These are phyloP conservation scores for Cyclophora albipunctata DNA, from an alignment of 2,888 invertebrate genomes.

Conservation along the genomic window DNA sequence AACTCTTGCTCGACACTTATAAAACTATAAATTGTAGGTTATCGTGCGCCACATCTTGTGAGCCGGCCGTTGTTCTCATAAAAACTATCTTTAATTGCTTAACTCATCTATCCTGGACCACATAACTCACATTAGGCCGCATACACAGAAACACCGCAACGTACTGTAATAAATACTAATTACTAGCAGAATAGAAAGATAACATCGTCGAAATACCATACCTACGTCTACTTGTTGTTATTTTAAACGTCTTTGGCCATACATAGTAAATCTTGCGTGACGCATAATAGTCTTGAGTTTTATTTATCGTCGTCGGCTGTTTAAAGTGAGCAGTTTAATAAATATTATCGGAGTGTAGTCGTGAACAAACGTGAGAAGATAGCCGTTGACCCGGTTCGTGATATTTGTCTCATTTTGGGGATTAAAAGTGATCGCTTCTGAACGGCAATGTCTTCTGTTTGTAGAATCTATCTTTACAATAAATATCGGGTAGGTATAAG, in stretches of 20 bases:
- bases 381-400: slow-evolving; percentile 72
- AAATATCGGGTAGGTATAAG: slow-evolving; percentile 53
- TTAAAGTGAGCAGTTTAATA: slow-evolving; percentile 70
- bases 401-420: slow-evolving; percentile 68
- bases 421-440: slow-evolving; percentile 65
- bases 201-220: slow-evolving; percentile 63
- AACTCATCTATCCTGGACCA: slow-evolving; percentile 54
- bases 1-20: slow-evolving; percentile 36
- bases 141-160: slow-evolving; percentile 54
- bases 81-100: slow-evolving; percentile 64
- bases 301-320: slow-evolving; percentile 66
- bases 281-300: slow-evolving; percentile 62
- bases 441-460: slow-evolving; percentile 59
- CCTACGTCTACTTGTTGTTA: slow-evolving; percentile 29
- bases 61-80: slow-evolving; percentile 47
- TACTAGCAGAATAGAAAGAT: slow-evolving; percentile 70
- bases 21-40: slow-evolving; percentile 53
- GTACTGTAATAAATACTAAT: slow-evolving; percentile 69
- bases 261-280: slow-evolving; percentile 69
- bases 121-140: slow-evolving; percentile 59
- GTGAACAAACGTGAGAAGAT: slow-evolving; percentile 74
- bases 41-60: slow-evolving; percentile 57
- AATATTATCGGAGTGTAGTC: slow-evolving; percentile 72
- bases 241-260: slow-evolving; percentile 39
- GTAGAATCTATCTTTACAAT: slow-evolving; percentile 61